Percentiles rank a stretch among this genome's conserved stretches.
phyloP scores from a whole-genome alignment of 2,888 invertebrate species.

The Rosalia funebris region DNA sequence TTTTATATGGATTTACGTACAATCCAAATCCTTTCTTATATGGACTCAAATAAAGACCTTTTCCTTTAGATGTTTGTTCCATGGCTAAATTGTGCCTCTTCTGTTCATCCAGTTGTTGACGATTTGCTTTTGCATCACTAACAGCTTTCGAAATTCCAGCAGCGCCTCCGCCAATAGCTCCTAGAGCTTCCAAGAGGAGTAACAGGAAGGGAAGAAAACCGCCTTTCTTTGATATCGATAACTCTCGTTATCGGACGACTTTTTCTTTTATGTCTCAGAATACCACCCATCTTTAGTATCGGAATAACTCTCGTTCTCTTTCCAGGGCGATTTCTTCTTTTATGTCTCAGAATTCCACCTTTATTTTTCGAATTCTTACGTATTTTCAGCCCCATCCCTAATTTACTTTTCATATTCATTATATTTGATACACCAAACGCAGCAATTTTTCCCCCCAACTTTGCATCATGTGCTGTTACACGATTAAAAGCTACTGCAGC shows the following conservation, averaged over 20 bases:
- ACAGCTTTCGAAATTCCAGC: constrained; percentile 7
- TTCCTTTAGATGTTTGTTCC: not conserved
- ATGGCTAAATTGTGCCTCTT: not conserved
- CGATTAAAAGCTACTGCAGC: not conserved
- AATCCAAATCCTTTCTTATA: constrained; percentile 37
- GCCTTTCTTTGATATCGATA: not conserved
- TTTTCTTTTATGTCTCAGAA: not conserved
- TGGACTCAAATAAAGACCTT: not conserved
- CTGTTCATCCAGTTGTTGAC: not conserved
- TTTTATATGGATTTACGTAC: constrained; percentile 42
- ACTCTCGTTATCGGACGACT: too few species aligned
- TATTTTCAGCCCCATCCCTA: constrained; percentile 1
- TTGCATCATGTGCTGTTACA: not conserved
- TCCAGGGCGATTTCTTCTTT: not conserved
- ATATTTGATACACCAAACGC: not conserved
- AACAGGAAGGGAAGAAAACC: constrained; percentile 7
- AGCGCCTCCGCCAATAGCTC: not conserved
- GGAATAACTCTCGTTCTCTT: not conserved
- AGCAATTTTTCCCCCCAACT: constrained; percentile 1
- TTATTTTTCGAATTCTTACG: not conserved
- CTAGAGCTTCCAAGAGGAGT: not conserved
- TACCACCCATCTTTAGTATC: not conserved
- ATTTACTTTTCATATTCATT: constrained; percentile 9
- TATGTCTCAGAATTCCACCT: not conserved
- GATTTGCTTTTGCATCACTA: constrained; percentile 10